Percentiles rank a stretch among this genome's conserved stretches.
Evolutionary conservation across 37 sponge, comb jelly and placozoan genomes (phyloP).

Genomic region (Amphimedon queenslandica): DNA sequence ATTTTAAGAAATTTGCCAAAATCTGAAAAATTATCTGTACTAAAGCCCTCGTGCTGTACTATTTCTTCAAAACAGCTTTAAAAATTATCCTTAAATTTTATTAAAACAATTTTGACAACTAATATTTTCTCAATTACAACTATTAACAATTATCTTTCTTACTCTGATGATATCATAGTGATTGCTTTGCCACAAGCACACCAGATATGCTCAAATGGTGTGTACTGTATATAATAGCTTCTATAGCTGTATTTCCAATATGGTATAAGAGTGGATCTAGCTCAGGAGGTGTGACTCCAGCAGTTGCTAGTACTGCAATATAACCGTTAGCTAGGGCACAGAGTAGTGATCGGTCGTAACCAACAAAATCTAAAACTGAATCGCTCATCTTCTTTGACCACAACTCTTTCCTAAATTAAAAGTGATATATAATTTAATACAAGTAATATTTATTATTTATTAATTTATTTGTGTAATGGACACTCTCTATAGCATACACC

Average conservation of each 20-base stretch:
- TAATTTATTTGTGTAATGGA: too few species aligned
- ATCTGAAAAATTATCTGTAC: too few species aligned
- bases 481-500: too few species aligned
- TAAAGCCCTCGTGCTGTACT: too few species aligned
- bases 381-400: constrained; percentile 55
- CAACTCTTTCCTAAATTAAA: constrained; percentile 15
- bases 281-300: background rate
- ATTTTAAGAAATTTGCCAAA: too few species aligned
- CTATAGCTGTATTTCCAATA: constrained; percentile 30
- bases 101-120: too few species aligned
- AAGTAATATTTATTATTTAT: too few species aligned
- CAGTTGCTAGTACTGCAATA: constrained; percentile 23
- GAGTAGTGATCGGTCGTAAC: constrained; percentile 11
- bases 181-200: constrained; percentile 49
- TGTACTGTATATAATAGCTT: background rate
- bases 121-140: too few species aligned
- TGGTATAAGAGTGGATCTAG: constrained; percentile 21
- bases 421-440: background rate
- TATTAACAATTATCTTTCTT: too few species aligned
- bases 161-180: constrained; percentile 37
- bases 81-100: too few species aligned
- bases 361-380: constrained; percentile 44
- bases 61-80: too few species aligned
- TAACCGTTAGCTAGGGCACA: constrained; percentile 65
- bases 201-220: constrained; percentile 22